These are phyloP conservation scores for Neogobius melanostomus DNA, from an alignment of 2,113 vertebrate genomes.

Conservation along the genomic window DNA sequence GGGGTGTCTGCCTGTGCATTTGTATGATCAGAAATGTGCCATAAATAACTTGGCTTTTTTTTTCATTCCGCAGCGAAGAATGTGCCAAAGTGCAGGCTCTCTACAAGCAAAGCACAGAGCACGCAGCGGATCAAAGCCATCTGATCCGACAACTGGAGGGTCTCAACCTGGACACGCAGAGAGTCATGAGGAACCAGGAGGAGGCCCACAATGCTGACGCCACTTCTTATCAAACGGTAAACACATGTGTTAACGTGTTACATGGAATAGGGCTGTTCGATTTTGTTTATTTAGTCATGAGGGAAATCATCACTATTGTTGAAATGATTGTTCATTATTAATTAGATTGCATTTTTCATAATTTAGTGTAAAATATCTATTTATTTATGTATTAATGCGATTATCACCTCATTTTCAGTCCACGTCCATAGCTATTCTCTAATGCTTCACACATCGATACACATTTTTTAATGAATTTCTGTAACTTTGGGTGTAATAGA, in stretches of 20 bases:
- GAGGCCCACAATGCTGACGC: slow-evolving; percentile 83
- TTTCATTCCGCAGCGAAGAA: slow-evolving; percentile 74
- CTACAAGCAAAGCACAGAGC: slow-evolving; percentile 82
- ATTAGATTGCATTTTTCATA: too few species aligned
- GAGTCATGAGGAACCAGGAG: slow-evolving; percentile 86
- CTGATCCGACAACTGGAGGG: slow-evolving; percentile 88
- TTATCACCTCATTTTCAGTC: too few species aligned
- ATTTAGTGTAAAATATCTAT: too few species aligned
- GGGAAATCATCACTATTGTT: too few species aligned
- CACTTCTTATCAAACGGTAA: slow-evolving; percentile 85
- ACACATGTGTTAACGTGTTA: neutral
- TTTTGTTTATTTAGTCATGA: too few species aligned
- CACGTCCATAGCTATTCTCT: too few species aligned
- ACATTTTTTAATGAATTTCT: too few species aligned
- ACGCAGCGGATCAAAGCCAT: slow-evolving; percentile 83
- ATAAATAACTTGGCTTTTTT: slow-evolving; percentile 1
- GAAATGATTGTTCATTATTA: too few species aligned
- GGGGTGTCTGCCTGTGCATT: neutral
- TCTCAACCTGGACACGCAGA: slow-evolving; percentile 85
- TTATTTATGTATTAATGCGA: too few species aligned
- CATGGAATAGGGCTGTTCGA: too few species aligned
- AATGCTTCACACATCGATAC: too few species aligned
- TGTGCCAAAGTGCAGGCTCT: slow-evolving; percentile 82
- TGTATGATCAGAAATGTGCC: neutral
- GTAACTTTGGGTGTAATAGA: too few species aligned